phyloP scores from a whole-genome alignment of 1,140 invertebrate species.

The Orchestia grillus region DNA sequence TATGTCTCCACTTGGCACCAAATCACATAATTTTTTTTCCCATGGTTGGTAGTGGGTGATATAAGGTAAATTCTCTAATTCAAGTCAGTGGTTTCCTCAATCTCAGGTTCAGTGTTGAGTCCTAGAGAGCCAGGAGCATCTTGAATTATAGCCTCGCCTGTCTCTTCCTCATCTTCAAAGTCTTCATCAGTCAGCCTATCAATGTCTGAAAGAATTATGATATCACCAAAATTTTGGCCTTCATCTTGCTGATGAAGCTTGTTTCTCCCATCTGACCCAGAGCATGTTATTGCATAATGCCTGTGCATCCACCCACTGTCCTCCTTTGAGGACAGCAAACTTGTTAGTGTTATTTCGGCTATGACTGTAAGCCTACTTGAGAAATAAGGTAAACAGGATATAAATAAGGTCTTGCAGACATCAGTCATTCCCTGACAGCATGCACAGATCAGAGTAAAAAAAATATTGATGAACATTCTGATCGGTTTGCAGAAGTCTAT shows the following conservation, averaged over 20 bases:
- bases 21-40: no score
- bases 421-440: no score
- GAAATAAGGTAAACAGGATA: slow-evolving; percentile 26
- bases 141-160: slow-evolving; percentile 33
- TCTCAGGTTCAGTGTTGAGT: slow-evolving; percentile 13
- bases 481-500: no score
- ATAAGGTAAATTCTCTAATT: neutral
- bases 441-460: no score
- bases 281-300: no score
- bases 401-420: neutral
- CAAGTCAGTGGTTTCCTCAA: slow-evolving; percentile 12
- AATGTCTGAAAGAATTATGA: neutral
- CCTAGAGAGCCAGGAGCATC: slow-evolving; percentile 37
- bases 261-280: no score
- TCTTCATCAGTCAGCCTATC: slow-evolving; percentile 27
- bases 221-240: no score
- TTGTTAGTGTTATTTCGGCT: slow-evolving; percentile 11
- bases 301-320: slow-evolving; percentile 21
- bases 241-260: no score
- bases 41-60: no score
- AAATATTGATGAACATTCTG: no score
- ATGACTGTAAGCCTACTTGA: slow-evolving; percentile 22
- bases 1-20: no score
- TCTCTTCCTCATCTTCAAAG: slow-evolving; percentile 32
- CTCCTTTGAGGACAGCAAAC: neutral